phyloP scores from a whole-genome alignment of 2,797 vertebrate genomes.

The Garrulus glandarius region DNA sequence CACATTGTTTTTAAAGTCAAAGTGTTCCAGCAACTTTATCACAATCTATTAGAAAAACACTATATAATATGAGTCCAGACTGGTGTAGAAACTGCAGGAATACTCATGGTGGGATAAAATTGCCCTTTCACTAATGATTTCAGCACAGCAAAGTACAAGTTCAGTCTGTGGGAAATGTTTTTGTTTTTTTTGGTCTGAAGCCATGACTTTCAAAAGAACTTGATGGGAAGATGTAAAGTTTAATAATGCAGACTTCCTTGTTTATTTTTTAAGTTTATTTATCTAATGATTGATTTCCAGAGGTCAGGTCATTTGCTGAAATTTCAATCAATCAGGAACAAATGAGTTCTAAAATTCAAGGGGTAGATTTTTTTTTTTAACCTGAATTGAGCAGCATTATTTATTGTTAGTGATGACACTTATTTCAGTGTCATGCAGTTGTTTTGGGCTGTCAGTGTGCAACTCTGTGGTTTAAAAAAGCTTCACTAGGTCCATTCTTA shows the following conservation, averaged over 20 bases:
- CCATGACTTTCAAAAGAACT: slow-evolving; percentile 26
- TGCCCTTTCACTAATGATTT: background rate
- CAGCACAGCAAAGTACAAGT: background rate
- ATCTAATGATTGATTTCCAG: background rate
- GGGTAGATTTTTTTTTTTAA: background rate
- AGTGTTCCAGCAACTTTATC: background rate
- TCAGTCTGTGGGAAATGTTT: background rate
- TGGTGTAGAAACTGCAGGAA: background rate
- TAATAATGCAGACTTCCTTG: background rate
- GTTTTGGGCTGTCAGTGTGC: background rate
- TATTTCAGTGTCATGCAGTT: background rate
- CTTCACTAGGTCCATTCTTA: background rate
- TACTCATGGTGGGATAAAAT: background rate
- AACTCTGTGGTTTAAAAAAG: background rate
- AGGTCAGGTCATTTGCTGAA: background rate
- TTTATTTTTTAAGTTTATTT: background rate
- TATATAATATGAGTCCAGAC: background rate
- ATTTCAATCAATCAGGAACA: background rate
- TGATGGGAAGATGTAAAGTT: background rate
- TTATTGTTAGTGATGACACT: background rate
- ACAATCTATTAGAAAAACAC: background rate
- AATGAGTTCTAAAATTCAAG: background rate
- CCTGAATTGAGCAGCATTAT: background rate
- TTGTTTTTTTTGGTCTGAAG: background rate
- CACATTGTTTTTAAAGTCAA: background rate